Percentiles rank a stretch among this genome's conserved stretches.
phyloP scores from a whole-genome alignment of 2,888 invertebrate species.

The Sepioteuthis lessoniana region DNA sequence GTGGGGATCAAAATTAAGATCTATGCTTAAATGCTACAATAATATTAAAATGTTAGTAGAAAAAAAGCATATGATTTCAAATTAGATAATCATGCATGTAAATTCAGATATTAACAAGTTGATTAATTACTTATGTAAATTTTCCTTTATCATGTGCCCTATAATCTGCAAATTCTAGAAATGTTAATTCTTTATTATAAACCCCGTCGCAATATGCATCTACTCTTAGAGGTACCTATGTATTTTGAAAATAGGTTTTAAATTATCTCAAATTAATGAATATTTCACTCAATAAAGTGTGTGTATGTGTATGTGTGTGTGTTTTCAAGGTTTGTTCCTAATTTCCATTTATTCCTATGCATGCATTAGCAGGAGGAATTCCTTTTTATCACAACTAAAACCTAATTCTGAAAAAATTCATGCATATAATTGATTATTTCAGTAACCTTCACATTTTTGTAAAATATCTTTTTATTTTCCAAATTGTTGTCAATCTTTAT shows the following conservation, averaged over 20 bases:
- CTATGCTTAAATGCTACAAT: neutral
- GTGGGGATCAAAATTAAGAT: neutral
- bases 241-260: neutral
- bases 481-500: neutral
- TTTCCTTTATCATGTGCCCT: too few species aligned
- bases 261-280: neutral
- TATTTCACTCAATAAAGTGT: neutral
- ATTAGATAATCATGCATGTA: neutral
- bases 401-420: too few species aligned
- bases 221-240: neutral
- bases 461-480: too few species aligned
- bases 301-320: neutral
- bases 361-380: too few species aligned
- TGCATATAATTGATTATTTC: too few species aligned
- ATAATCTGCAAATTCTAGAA: neutral
- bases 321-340: neutral
- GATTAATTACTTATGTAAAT: too few species aligned
- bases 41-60: neutral
- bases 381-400: too few species aligned
- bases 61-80: neutral
- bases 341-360: neutral
- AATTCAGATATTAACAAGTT: neutral
- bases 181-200: neutral
- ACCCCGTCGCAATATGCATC: neutral
- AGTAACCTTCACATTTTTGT: too few species aligned